Evolutionary conservation across 2,797 vertebrate species (phyloP), one percentile per base, ranked within the genome.

Genomic region (Clamator glandarius): DNA sequence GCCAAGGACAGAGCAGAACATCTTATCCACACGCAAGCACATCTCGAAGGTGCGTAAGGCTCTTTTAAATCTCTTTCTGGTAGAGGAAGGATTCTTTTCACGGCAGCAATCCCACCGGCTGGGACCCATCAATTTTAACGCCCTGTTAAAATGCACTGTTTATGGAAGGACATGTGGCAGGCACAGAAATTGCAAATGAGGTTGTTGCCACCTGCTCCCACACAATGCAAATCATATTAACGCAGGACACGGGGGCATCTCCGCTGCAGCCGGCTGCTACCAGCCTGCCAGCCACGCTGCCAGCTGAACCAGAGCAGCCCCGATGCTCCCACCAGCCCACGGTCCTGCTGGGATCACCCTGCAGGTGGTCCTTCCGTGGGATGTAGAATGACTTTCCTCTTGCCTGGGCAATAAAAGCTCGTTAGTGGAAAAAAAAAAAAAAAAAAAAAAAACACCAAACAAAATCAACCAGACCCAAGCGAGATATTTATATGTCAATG

Each of bases 111-210:
- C 69, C 80, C 12, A 8, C 39, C 6, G 2, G 31, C 33, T 3
- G 2, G 68, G 28, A 52, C 48, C 57, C 64, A 0, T 29, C 57
- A 24, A 55, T 33, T 23, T 39, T 16, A 52, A 12, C 14, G 8
- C 46, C 33, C 54, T 1, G 5, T 11, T 69, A 29, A 63, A 67
- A 72, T 29, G 4, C 4, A 14, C n/a, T 4, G 2, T 55, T 82
- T 81, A 90, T 67, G 83, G 70, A 61, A 50, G 84, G 88, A 87
- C 96, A 81, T 73, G 95, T 82, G 94, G 95, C 91, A 93, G 81
- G 87, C 94, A 85, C 76, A 20, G 89, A 46, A 75, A 87, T 62
- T 88, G 86, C 92, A 92, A 96, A 96, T 79, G 93, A 96, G 79
- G 73, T 84, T 28, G 75, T 66, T 14, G 52, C 77, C 90, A 87